Evolutionary conservation across 2,888 invertebrate species (phyloP).

Genomic region (Drosophila aldrichi): DNA sequence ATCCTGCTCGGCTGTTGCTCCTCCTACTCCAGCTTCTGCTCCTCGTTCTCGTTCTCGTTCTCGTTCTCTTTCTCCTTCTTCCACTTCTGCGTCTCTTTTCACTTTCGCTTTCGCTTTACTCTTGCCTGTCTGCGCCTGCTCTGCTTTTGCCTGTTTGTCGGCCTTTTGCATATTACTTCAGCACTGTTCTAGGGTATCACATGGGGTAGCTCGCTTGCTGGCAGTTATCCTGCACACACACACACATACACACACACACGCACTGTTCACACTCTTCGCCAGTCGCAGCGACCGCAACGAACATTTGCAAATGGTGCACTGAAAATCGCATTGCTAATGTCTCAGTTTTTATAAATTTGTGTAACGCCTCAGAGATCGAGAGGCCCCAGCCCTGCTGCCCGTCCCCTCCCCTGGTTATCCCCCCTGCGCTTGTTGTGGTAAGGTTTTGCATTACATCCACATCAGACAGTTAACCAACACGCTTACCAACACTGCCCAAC

Average conservation of each 20-base stretch:
- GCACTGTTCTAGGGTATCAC: constrained; percentile 12
- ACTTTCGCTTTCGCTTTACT: constrained; percentile 10
- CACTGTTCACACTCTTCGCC: background rate
- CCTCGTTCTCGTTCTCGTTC: background rate
- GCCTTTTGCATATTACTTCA: constrained; percentile 83
- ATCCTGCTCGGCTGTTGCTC: constrained; percentile 1
- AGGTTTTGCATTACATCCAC: constrained; percentile 77
- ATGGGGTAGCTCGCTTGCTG: constrained; percentile 4
- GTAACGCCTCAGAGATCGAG: constrained; percentile 31
- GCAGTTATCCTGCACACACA: constrained; percentile 3
- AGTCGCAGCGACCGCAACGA: constrained; percentile 61
- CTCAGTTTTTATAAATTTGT: constrained; percentile 74
- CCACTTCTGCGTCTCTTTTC: constrained; percentile 10
- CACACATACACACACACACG: background rate
- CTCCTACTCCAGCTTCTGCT: background rate
- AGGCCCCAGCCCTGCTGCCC: background rate
- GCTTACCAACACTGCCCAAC: constrained; percentile 73
- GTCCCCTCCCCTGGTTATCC: background rate
- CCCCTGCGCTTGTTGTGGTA: constrained; percentile 52
- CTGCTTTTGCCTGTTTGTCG: constrained; percentile 58
- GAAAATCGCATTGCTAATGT: constrained; percentile 57
- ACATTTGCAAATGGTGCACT: constrained; percentile 69
- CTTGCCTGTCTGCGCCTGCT: constrained; percentile 40
- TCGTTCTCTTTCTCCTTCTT: background rate
- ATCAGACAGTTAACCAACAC: constrained; percentile 2